phyloP scores from a whole-genome alignment of 2,888 invertebrate genomes.

The Synergus gifuensis region DNA sequence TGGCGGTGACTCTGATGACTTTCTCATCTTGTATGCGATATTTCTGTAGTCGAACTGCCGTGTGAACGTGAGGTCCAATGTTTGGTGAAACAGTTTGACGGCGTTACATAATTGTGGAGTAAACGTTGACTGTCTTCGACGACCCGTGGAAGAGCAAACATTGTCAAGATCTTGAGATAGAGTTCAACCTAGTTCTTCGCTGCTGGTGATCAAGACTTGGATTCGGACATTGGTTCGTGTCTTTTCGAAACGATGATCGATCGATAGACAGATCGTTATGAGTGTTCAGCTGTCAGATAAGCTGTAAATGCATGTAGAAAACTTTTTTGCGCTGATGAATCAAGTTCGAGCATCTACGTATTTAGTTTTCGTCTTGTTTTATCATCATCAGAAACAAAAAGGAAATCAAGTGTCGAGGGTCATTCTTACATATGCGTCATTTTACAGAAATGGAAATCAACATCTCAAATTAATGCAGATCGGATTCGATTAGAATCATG shows the following conservation, averaged over 20 bases:
- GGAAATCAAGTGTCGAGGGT: neutral
- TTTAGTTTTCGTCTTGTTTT: constrained; percentile 3
- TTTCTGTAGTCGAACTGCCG: constrained; percentile 58
- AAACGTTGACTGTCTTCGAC: constrained; percentile 74
- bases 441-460: neutral
- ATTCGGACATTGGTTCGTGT: constrained; percentile 57
- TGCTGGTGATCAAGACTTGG: constrained; percentile 59
- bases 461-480: neutral
- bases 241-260: constrained; percentile 31
- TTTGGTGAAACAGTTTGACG: constrained; percentile 77
- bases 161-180: constrained; percentile 37
- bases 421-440: neutral
- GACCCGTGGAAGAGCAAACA: constrained; percentile 52
- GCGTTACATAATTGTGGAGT: constrained; percentile 74
- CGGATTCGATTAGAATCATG: neutral
- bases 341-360: neutral
- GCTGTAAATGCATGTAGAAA: constrained; percentile 17
- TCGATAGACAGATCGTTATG: constrained; percentile 28
- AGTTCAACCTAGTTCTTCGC: constrained; percentile 34
- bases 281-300: constrained; percentile 22
- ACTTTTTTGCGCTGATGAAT: neutral
- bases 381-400: neutral
- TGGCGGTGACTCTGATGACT: constrained; percentile 49
- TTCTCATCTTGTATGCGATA: constrained; percentile 49
- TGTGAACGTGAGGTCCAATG: constrained; percentile 71